These are phyloP conservation scores for Parnassius apollo DNA, from an alignment of 2,888 invertebrate genomes.

Conservation along the genomic window DNA sequence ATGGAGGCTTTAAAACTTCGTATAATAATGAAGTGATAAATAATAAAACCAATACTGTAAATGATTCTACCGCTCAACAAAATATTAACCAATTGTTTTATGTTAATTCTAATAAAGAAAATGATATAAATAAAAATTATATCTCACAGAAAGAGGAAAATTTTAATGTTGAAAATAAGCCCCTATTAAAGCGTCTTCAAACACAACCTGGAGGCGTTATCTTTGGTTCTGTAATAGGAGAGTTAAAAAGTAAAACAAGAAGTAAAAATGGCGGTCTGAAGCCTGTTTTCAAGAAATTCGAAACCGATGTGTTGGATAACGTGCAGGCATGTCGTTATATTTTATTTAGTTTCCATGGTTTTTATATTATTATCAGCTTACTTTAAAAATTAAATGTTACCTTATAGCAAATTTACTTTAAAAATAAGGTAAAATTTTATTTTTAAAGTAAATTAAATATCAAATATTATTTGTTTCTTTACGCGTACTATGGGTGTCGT, in stretches of 20 bases:
- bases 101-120: conserved; percentile 21
- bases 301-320: conserved; percentile 53
- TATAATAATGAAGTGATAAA: conserved; percentile 41
- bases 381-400: no score
- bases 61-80: conserved; percentile 38
- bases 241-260: conserved; percentile 67
- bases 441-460: no score
- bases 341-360: no score
- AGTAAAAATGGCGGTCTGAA: conserved; percentile 63
- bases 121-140: conserved; percentile 15
- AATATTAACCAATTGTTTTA: conserved; percentile 27
- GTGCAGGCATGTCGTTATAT: conserved; percentile 54
- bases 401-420: no score
- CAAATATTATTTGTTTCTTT: no score
- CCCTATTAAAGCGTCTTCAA: conserved; percentile 54
- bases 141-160: conserved; percentile 20
- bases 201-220: conserved; percentile 64
- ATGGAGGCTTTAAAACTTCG: conserved; percentile 37
- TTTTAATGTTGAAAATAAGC: conserved; percentile 43
- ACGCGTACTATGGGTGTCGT: no score
- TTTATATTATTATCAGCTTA: no score
- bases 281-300: conserved; percentile 73
- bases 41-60: conserved; percentile 46
- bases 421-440: no score
- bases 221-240: conserved; percentile 73